These are phyloP conservation scores for Neria commutata DNA, from an alignment of 2,888 invertebrate genomes.

Conservation along the genomic window DNA sequence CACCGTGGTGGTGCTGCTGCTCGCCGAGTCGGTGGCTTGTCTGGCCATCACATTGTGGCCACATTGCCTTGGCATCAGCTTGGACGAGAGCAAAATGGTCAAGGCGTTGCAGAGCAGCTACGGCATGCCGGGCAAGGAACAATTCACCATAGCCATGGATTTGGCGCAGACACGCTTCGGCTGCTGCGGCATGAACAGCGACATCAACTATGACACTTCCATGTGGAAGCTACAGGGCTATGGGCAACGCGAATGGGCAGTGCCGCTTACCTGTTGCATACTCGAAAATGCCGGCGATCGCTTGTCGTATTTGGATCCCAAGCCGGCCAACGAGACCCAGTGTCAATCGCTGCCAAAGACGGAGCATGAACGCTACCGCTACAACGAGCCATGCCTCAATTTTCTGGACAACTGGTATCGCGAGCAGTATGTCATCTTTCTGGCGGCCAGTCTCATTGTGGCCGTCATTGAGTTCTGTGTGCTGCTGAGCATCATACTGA, in stretches of 20 bases:
- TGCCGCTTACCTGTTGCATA: constrained; percentile 74
- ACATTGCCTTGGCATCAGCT: constrained; percentile 74
- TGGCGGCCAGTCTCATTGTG: constrained; percentile 70
- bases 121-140: constrained; percentile 73
- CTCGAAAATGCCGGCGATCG: constrained; percentile 66
- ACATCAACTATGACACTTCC: constrained; percentile 81
- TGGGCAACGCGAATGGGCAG: constrained; percentile 72
- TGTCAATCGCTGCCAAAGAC: constrained; percentile 67
- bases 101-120: constrained; percentile 77
- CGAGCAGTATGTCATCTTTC: constrained; percentile 73
- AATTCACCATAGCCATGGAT: constrained; percentile 81
- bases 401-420: constrained; percentile 78
- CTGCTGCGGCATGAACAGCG: constrained; percentile 81
- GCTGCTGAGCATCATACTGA: constrained; percentile 72
- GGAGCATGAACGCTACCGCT: constrained; percentile 55
- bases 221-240: constrained; percentile 78
- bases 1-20: constrained; percentile 69
- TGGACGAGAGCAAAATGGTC: constrained; percentile 71
- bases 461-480: constrained; percentile 77
- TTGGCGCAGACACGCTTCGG: constrained; percentile 75
- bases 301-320: constrained; percentile 75
- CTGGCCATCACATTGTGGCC: constrained; percentile 78
- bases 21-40: constrained; percentile 75
- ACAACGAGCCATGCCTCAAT: constrained; percentile 66
- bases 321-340: constrained; percentile 72